Evolutionary conservation across 2,888 invertebrate genomes (phyloP).

Genomic region (Trissolcus japonicus): DNA sequence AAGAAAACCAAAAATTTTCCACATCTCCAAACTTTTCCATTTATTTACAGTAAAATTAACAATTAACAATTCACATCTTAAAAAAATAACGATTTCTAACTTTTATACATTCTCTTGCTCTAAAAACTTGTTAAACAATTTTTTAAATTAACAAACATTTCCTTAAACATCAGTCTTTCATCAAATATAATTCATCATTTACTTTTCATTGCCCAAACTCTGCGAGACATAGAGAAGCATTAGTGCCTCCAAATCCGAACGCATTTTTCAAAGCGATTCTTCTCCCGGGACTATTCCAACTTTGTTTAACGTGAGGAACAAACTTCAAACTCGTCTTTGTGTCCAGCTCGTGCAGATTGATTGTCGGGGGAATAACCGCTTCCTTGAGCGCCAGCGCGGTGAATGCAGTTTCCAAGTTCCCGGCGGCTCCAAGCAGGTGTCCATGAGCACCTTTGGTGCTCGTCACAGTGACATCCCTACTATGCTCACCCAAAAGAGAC

Average conservation of each 20-base stretch:
- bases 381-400: constrained; percentile 87
- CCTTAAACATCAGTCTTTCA: neutral
- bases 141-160: neutral
- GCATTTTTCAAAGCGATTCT: constrained; percentile 95
- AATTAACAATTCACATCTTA: neutral
- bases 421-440: constrained; percentile 97
- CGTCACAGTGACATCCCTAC: constrained; percentile 82
- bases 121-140: neutral
- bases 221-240: constrained; percentile 88
- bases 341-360: constrained; percentile 86
- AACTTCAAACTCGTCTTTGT: constrained; percentile 82
- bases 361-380: constrained; percentile 89
- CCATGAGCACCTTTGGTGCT: constrained; percentile 99
- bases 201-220: constrained; percentile 68
- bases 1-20: too few species aligned
- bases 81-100: neutral
- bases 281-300: constrained; percentile 78
- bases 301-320: constrained; percentile 79
- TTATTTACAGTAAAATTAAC: too few species aligned
- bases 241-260: constrained; percentile 99
- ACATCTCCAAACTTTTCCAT: too few species aligned
- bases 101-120: neutral
- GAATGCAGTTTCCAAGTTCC: constrained; percentile 93
- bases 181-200: neutral
- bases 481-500: constrained; percentile 82